Base-by-base conservation (phyloP, 2,797 vertebrate genomes). In the Microchirus variegatus region DNA sequence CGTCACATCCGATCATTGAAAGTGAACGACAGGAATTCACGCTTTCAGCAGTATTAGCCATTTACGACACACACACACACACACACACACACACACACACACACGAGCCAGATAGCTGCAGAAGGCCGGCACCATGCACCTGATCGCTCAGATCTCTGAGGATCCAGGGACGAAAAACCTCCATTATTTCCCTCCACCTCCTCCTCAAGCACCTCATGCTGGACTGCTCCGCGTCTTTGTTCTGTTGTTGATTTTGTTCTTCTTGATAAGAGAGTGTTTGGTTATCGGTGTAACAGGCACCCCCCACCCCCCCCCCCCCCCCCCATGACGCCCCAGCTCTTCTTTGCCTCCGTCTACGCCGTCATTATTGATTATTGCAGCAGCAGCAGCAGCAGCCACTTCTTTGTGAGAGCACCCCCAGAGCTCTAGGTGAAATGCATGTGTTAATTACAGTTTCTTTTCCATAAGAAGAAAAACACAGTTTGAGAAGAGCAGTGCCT, bases 361-460 rank as follows among this genome's bases (percentile, higher is more conserved):
- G 86, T 90, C 86, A 81, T 81, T 70, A n/a, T n/a, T n/a, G n/a
- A n/a, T n/a, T n/a, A n/a, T n/a, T n/a, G n/a, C n/a, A n/a, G n/a
- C n/a, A n/a, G n/a, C n/a, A n/a, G n/a, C n/a, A n/a, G 85, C 83
- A 85, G 77, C 83, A 69, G n/a, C 82, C 89, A 85, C 82, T 84
- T 90, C 77, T 85, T 85, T 86, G 83, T 85, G 78, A 88, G 75
- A 90, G 89, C 92, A 91, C 90, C 91, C 91, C 84, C 88, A 88
- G 89, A 90, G 90, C 89, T 87, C 91, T 88, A 87, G 89, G 91
- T 93, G 91, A 93, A 93, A 93, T 94, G 94, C 94, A 95, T 95
- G 93, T 95, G 93, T 94, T 94, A 94, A 94, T 93, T 94, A 94
- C 93, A 93, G 91, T 94, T 94, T 94, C 92, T 94, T 95, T 95